Percentiles rank a stretch among this genome's conserved stretches.
Conservation (phyloP, 2,797 vertebrate species). For the Dipus sagitta region DNA sequence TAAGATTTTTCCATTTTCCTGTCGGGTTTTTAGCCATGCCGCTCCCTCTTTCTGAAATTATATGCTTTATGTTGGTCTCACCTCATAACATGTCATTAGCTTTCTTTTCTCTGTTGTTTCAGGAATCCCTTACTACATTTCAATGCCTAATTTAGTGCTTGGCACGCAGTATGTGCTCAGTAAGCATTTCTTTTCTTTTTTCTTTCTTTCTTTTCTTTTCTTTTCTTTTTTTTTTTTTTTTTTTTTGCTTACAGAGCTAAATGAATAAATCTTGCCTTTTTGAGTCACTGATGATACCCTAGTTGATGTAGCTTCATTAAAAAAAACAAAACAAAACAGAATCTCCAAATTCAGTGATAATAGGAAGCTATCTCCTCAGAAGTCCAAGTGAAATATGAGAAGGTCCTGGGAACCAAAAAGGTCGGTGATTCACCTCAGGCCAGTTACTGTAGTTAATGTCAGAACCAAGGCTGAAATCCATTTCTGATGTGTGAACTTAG, state of each 20-base stretch:
- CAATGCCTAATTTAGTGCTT: neutral
- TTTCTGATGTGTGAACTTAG: neutral
- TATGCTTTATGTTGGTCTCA: neutral
- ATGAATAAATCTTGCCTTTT: slow-evolving; percentile 6
- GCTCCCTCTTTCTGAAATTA: neutral
- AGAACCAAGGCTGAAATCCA: neutral
- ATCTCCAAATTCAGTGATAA: neutral
- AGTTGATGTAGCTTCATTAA: neutral
- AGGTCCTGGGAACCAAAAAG: neutral
- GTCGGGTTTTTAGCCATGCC: neutral
- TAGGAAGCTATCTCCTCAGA: neutral
- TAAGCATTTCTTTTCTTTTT: neutral
- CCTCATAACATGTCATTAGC: neutral
- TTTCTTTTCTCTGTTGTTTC: neutral
- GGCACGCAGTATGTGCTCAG: neutral
- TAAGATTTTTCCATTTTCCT: slow-evolving; percentile 12
- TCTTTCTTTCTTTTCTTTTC: no score
- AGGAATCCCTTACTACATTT: neutral
- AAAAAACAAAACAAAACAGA: neutral
- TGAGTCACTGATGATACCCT: neutral
- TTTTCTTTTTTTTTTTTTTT: no score
- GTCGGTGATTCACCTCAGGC: neutral
- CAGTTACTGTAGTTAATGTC: neutral
- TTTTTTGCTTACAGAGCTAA: neutral
- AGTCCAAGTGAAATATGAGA: slow-evolving; percentile 21